Conservation (phyloP, 2,888 invertebrate species). For the Caenorhabditis japonica region DNA sequence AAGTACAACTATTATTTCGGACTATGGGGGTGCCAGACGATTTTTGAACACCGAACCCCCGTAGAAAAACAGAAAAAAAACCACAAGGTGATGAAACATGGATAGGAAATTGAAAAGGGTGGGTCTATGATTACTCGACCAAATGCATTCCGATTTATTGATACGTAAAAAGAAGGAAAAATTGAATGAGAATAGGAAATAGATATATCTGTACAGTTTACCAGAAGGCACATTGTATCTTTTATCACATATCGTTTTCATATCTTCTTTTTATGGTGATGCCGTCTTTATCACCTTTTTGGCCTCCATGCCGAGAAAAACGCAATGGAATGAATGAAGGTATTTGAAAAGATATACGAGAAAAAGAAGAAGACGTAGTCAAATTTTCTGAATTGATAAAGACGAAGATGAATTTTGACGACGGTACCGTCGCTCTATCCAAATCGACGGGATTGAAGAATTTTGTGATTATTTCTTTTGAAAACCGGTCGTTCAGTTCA, state of each 20-base stretch:
- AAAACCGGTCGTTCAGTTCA: slow-evolving; percentile 33
- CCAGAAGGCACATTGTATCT: background rate
- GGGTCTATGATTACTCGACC: slow-evolving; percentile 15
- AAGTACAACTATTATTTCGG: too few species aligned
- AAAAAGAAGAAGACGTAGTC: slow-evolving; percentile 2
- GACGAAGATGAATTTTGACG: slow-evolving; percentile 23
- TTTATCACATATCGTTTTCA: slow-evolving; percentile 6
- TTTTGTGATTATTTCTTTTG: slow-evolving; percentile 28
- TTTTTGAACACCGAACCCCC: background rate
- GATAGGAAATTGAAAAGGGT: slow-evolving; percentile 20
- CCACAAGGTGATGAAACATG: background rate
- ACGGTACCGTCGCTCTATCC: slow-evolving; percentile 3
- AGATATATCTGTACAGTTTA: background rate
- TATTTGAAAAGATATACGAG: slow-evolving; percentile 41
- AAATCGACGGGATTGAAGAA: background rate
- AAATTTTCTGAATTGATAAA: slow-evolving; percentile 22
- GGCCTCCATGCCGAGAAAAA: too few species aligned
- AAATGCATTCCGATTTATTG: slow-evolving; percentile 2
- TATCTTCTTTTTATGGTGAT: too few species aligned
- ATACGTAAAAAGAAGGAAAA: slow-evolving; percentile 11
- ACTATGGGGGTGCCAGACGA: too few species aligned
- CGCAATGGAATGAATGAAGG: background rate
- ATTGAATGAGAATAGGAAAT: slow-evolving; percentile 1
- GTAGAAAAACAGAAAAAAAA: background rate
- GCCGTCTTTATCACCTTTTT: too few species aligned